Evolutionary conservation across 2,888 invertebrate species (phyloP), one percentile per base, ranked within the genome.

Genomic region (Julus scandinavius): DNA sequence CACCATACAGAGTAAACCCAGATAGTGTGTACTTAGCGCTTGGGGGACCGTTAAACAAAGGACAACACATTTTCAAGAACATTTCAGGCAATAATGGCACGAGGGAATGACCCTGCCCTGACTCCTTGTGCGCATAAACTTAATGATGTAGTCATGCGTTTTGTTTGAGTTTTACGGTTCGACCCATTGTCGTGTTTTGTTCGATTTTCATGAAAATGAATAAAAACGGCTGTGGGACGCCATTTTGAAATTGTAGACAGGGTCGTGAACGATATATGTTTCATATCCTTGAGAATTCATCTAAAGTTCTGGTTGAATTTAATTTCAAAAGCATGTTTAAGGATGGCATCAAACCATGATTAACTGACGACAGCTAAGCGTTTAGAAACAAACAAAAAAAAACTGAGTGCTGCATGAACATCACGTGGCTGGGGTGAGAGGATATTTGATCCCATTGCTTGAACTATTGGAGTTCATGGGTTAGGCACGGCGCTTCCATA

Each of bases 61-160:
- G n/a, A 72, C 17, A 72, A 72, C 20, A 72, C 9, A 3, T 72
- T 72, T 72, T 72, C 72, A 72, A 72, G 72, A 29, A 72, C 72
- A 72, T 72, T 72, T 72, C 1, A 29, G n/a, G 72, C 72, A 29
- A 72, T 72, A 72, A 72, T 6, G 72, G 72, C 72, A 29, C 72
- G 72, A 29, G 72, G 20, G 72, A 72, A 72, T 72, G 72, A 72
- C 72, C 72, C 72, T 29, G 29, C 29, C 72, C 29, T 72, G 72
- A 29, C 72, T 17, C 72, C 72, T 20, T 4, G 72, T 72, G 29
- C 29, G 7, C 72, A 7, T 29, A 15, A n/a, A 63, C 17, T 63
- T 2, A 15, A 29, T 29, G n/a, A 72, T 72, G 29, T 63, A n/a
- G 58, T 72, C 72, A 72, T 72, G 6, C 72, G 29, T 29, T 17